Base-by-base conservation (phyloP, 2,888 invertebrate species). In the Nemapogon koenigi region DNA sequence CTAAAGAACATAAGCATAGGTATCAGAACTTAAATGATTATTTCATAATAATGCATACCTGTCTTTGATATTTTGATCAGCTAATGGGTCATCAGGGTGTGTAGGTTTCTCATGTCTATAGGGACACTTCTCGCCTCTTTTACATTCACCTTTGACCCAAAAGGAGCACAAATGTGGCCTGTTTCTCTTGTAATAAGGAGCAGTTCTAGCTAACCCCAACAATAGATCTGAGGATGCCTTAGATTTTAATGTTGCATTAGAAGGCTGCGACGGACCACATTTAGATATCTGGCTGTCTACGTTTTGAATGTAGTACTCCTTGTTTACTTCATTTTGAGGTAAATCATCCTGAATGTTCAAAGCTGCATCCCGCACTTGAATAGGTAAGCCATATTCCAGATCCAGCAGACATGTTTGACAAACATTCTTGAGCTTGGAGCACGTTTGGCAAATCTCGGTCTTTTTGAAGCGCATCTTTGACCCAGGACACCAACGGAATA, bases 121-220 rank as follows among this genome's bases (percentile, higher is more conserved):
- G n/a, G n/a, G n/a, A 65, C 97, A 97, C 60, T 97, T 97, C 64
- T 97, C 97, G 13, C 97, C 97, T 62, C 97, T 80, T 55, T 94
- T 87, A 62, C 97, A 97, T 64, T 97, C 96, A 2, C 96, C 97
- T 78, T 97, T 97, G n/a, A 97, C 96, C 93, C 95, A 97, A 69
- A 97, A 97, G 0, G 95, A 95, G 64, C 97, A 97, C 36, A 97
- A 94, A 68, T 97, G 97, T 0, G 97, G 95, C 49, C 94, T 81
- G 58, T 97, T 97, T 39, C 97, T 80, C 60, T 96, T 95, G 65
- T 97, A 97, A 64, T 97, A 97, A 0, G 97, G 97, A 30, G 93
- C 90, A 3, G 94, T 95, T 37, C 96, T 81, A 1, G 96, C 96
- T 49, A 97, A 73, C 49, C 95, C 89, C 71, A 92, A 82, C 41